A percentile compares a stretch with the other conserved stretches of the same genome.
Conservation (phyloP, 2,888 invertebrate genomes). For the Pogonocherus hispidulus region DNA sequence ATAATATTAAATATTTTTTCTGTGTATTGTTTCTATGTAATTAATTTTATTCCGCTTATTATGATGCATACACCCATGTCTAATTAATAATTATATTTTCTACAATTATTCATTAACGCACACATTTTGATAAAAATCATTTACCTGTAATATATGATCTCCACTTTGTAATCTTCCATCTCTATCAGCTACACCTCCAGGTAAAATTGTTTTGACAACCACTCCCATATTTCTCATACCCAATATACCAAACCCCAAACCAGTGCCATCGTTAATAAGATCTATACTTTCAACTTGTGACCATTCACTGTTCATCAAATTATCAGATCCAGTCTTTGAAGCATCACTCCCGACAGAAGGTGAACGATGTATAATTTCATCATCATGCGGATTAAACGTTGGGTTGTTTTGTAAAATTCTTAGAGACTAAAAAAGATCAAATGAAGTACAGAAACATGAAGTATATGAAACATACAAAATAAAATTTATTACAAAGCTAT, state of each 20-base stretch:
- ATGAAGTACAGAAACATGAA: too few relatives aligned
- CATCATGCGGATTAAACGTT: constrained; percentile 73
- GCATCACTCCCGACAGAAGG: constrained; percentile 79
- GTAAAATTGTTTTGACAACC: constrained; percentile 98
- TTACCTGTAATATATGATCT: constrained; percentile 97
- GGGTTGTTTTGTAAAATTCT: constrained; percentile 82
- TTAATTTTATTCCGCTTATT: too few relatives aligned
- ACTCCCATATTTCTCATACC: constrained; percentile 98
- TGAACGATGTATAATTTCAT: constrained; percentile 69
- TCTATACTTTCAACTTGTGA: constrained; percentile 98
- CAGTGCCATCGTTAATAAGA: constrained; percentile 96
- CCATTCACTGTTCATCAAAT: constrained; percentile 90
- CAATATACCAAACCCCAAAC: constrained; percentile 98
- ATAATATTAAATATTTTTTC: too few relatives aligned
- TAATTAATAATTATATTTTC: too few relatives aligned
- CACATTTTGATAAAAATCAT: constrained; percentile 56
- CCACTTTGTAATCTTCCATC: constrained; percentile 97
- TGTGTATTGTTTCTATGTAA: too few relatives aligned
- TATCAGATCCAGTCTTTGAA: constrained; percentile 78
- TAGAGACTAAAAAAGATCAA: constrained; percentile 71
- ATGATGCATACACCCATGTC: too few relatives aligned
- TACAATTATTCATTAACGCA: too few relatives aligned
- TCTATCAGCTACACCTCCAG: constrained; percentile 97
- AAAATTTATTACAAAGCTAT: too few relatives aligned
- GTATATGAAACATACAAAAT: too few relatives aligned